Evolutionary conservation across 1,140 invertebrate species (phyloP).

Genomic region (Leptopilina clavipes): DNA sequence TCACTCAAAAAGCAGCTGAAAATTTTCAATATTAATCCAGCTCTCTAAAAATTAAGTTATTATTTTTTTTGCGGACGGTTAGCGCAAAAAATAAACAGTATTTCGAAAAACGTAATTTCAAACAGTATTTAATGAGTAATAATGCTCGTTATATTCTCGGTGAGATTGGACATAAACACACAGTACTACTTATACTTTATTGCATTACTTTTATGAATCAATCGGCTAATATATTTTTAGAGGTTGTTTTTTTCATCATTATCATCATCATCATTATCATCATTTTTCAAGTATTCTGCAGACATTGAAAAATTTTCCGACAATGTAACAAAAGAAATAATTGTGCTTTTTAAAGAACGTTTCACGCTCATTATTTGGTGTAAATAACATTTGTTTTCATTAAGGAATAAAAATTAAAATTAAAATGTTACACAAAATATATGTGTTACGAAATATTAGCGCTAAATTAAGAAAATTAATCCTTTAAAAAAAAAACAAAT

Average conservation of each 20-base stretch:
- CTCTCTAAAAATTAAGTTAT: not conserved
- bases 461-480: too few relatives aligned
- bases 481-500: too few relatives aligned
- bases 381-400: too few relatives aligned
- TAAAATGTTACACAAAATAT: too few relatives aligned
- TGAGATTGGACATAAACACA: constrained; percentile 75
- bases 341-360: too few relatives aligned
- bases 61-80: constrained; percentile 20
- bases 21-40: not conserved
- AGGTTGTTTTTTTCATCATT: not conserved
- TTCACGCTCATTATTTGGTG: too few relatives aligned
- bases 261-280: too few relatives aligned
- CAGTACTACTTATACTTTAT: constrained; percentile 75
- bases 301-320: too few relatives aligned
- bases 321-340: too few relatives aligned
- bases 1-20: not conserved
- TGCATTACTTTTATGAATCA: constrained; percentile 75
- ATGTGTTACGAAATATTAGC: too few relatives aligned
- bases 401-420: too few relatives aligned
- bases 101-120: constrained; percentile 72
- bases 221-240: constrained; percentile 71
- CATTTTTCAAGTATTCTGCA: not conserved
- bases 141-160: constrained; percentile 74
- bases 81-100: constrained; percentile 43
- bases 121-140: constrained; percentile 74